Base-by-base conservation (phyloP, 2,113 vertebrate genomes). In the Semnornis frantzii region DNA sequence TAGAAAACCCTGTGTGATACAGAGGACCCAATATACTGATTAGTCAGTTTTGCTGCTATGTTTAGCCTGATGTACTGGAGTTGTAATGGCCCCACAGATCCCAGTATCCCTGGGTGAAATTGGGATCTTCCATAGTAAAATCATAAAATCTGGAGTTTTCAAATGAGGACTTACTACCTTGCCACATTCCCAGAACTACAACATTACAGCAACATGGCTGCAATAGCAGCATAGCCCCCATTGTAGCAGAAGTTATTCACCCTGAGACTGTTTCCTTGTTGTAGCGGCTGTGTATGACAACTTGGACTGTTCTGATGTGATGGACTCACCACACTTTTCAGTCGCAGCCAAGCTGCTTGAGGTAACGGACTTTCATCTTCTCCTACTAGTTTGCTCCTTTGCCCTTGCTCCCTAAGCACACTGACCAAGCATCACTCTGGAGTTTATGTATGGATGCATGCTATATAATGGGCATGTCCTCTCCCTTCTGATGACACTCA, bases 231-330 rank as follows among this genome's bases (percentile, higher is more conserved):
- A 66, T 44, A 93, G 21, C 6, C 37, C 12, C 5, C 9, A 12
- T 24, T 2, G 1, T 8, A 42, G 33, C 55, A 66, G 77, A n/a
- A 88, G 58, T 58, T 2, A 68, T 10, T 66, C 17, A 71, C 64
- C 50, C 76, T 83, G 72, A 89, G 48, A 42, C 24, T 71, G 15
- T 92, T 93, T 96, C 69, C 76, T 76, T 62, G 33, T 97, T 87
- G 77, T 95, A 99, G 99, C 97, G 59, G 98, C 97, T 0, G 96
- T 98, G 54, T 96, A 97, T 0, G 98, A 98, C 70, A 99, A 99
- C 95, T 77, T 99, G 96, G 99, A 99, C 78, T 98, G 97, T 81
- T 99, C 98, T 9, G 98, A 98, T 2, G 92, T 99, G 70, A 78
- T 85, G 62, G 93, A 97, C 31, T 99, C 98, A 1, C 66, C 95